Conservation (phyloP, 2,888 invertebrate species). For the Tholera decimalis region DNA sequence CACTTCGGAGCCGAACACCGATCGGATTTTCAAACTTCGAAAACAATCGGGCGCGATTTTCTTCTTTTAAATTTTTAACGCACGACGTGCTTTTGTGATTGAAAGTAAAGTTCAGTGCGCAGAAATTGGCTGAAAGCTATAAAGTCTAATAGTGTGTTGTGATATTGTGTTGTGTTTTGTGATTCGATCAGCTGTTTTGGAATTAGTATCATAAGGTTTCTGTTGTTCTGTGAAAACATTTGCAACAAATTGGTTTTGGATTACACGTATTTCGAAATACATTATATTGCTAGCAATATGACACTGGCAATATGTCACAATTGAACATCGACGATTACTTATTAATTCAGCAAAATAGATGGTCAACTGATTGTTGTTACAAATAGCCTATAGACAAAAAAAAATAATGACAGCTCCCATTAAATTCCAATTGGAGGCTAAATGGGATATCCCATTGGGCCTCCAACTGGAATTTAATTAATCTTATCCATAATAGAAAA, state of each 20-base stretch:
- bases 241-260: conserved; percentile 26
- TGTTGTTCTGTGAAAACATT: conserved; percentile 61
- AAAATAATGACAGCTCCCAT: conserved; percentile 49
- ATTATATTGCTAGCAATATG: conserved; percentile 7
- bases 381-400: conserved; percentile 45
- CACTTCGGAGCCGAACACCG: conserved; percentile 75
- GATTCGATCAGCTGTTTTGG: conserved; percentile 79
- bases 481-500: no score
- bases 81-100: conserved; percentile 81
- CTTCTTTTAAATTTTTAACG: conserved; percentile 60
- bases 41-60: conserved; percentile 66
- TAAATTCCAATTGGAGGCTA: conserved; percentile 45
- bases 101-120: conserved; percentile 79
- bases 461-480: no score
- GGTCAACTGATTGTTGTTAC: conserved; percentile 27
- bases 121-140: conserved; percentile 39
- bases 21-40: conserved; percentile 72
- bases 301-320: conserved; percentile 4
- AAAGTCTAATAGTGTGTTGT: conserved; percentile 63
- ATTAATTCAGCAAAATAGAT: background rate
- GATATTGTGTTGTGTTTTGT: conserved; percentile 73
- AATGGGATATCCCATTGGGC: conserved; percentile 30
- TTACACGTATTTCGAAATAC: conserved; percentile 23
- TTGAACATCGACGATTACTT: background rate
- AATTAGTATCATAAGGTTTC: conserved; percentile 74